Conservation (phyloP, 2,113 vertebrate species). For the Anoura caudifer region DNA sequence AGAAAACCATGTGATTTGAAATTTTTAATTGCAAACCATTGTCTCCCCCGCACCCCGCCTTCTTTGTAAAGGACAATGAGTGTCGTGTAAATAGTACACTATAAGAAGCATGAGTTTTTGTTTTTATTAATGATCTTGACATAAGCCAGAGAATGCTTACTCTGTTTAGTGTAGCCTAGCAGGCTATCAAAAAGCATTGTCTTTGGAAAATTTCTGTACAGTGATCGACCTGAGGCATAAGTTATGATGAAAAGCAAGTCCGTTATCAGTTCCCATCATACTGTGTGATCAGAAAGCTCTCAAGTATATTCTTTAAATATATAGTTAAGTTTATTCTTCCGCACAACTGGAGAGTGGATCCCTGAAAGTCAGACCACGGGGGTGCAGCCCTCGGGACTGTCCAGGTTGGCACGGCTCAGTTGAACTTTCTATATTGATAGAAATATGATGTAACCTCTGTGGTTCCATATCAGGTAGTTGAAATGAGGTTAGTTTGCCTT, state of each 20-base stretch:
- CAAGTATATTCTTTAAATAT: neutral
- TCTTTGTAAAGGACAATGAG: conserved; percentile 69
- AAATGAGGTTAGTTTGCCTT: neutral
- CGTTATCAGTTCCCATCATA: conserved; percentile 8
- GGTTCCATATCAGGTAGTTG: neutral
- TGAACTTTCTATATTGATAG: neutral
- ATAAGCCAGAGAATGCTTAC: conserved; percentile 70
- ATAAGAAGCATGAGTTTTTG: conserved; percentile 77
- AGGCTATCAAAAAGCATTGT: conserved; percentile 44
- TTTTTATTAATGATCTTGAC: conserved; percentile 74
- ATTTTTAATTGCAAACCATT: conserved; percentile 60
- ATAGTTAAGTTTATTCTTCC: conserved; percentile 27
- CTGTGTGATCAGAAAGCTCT: conserved; percentile 19
- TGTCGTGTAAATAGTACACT: conserved; percentile 79
- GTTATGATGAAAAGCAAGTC: conserved; percentile 22
- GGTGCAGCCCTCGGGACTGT: neutral
- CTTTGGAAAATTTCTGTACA: conserved; percentile 40
- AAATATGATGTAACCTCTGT: neutral
- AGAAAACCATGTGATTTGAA: conserved; percentile 72
- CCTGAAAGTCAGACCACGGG: neutral
- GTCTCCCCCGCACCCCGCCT: neutral
- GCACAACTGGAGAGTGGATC: neutral
- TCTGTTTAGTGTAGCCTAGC: conserved; percentile 52
- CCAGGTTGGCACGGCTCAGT: neutral
- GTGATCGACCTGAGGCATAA: conserved; percentile 9